Evolutionary conservation across 2,797 vertebrate genomes (phyloP), one percentile per base, ranked within the genome.

Genomic region (Emydoidea blandingii): DNA sequence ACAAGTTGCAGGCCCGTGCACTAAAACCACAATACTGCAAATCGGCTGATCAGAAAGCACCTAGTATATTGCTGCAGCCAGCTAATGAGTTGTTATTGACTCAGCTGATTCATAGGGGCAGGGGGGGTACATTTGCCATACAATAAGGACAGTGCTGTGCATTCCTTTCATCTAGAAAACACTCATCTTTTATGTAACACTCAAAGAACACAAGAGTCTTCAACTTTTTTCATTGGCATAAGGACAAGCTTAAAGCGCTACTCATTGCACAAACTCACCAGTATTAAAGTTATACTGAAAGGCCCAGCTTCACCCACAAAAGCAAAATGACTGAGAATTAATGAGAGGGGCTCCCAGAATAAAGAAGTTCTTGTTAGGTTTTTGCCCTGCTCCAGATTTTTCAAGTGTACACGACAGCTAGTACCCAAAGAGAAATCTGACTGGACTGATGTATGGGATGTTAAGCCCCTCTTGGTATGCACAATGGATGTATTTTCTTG

Each of bases 191-290:
- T 0, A 88, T 47, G 52, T 31, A 65, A 52, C 54, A 41, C 23
- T 0, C 0, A 9, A n/a, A 91, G 81, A 92, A 27, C 23, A 41
- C 23, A 74, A 41, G n/a, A 3, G 84, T 87, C 1, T 12, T 62
- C 56, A 92, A 79, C 37, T 65, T 74, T 68, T 62, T 82, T 68
- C 79, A n/a, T 14, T 5, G 81, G 41, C 37, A 74, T n/a, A 59
- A 86, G 81, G 68, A 0, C 0, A 81, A 56, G 44, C 92, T 83
- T 81, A 56, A 76, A 90, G 29, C 5, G 12, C 74, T 89, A 62
- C 16, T 82, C 65, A 41, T 25, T 76, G 41, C 29, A 25, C 12
- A 15, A 56, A 18, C 31, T 49, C 79, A 87, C 62, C 83, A 84
- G 83, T 74, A 78, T 56, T 41, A 8, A 62, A 65, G 68, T 50